Evolutionary conservation across 2,888 invertebrate species (phyloP).

Genomic region (Lamellibrachia satsuma): DNA sequence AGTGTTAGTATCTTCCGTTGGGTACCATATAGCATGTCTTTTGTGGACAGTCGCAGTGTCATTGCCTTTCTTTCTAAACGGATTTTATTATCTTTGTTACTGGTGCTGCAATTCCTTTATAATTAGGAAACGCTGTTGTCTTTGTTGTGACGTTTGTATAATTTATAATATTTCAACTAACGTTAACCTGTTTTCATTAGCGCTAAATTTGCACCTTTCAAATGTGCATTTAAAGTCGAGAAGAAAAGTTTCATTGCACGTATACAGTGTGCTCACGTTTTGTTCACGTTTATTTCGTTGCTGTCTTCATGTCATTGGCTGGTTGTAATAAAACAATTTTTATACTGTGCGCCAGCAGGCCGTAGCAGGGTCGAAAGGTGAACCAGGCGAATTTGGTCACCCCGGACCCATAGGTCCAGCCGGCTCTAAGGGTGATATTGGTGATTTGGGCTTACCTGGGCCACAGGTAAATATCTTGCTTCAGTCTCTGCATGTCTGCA

Average conservation of each 20-base stretch:
- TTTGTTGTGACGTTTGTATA: background rate
- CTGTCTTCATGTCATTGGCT: background rate
- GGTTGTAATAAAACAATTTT: background rate
- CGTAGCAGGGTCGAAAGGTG: conserved; percentile 33
- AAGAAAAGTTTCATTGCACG: background rate
- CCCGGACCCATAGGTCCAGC: conserved; percentile 45
- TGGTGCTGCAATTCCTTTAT: background rate
- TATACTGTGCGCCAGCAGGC: conserved; percentile 26
- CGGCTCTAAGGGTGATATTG: conserved; percentile 35
- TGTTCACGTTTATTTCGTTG: background rate
- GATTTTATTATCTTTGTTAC: background rate
- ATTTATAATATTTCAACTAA: background rate
- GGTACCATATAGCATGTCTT: background rate
- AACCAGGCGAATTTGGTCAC: conserved; percentile 40
- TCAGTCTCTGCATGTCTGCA: background rate
- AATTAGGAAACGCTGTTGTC: background rate
- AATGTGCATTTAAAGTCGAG: background rate
- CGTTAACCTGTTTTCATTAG: background rate
- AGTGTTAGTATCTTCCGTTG: background rate
- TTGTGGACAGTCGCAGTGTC: background rate
- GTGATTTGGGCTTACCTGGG: conserved; percentile 39
- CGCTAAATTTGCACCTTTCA: background rate
- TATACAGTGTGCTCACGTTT: background rate
- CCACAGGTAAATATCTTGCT: conserved; percentile 34
- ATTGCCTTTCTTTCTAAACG: background rate